phyloP scores from a whole-genome alignment of 23 tunicate species.

The Phallusia fumigata region DNA sequence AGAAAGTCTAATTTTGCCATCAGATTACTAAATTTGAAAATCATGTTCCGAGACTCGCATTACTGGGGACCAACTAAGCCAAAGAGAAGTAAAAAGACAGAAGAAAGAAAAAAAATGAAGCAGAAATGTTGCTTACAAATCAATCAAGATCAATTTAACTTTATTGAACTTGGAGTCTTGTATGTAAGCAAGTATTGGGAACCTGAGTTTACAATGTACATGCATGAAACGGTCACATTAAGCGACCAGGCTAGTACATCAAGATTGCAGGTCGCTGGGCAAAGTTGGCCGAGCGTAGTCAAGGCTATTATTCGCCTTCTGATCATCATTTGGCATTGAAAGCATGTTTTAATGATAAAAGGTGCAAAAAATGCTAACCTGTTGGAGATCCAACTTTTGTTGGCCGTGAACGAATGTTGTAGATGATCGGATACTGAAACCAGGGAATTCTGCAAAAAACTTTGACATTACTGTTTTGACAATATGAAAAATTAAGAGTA shows the following conservation, averaged over 20 bases:
- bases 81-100: neutral
- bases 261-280: conserved; percentile 48
- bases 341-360: too few relatives aligned
- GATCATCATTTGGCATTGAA: conserved; percentile 53
- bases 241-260: conserved; percentile 20
- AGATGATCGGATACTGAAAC: conserved; percentile 96
- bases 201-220: conserved; percentile 71
- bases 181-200: conserved; percentile 26
- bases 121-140: conserved; percentile 23
- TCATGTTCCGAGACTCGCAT: conserved; percentile 42
- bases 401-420: conserved; percentile 95
- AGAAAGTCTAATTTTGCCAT: conserved; percentile 40
- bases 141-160: conserved; percentile 42
- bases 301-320: conserved; percentile 74
- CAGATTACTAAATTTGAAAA: conserved; percentile 92
- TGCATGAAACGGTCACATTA: conserved; percentile 4
- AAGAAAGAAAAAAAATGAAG: neutral
- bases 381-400: conserved; percentile 93
- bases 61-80: neutral
- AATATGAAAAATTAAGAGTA: too few relatives aligned
- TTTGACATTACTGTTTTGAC: too few relatives aligned
- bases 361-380: conserved; percentile 30
- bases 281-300: conserved; percentile 31
- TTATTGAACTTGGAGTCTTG: conserved; percentile 55
- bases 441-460: conserved; percentile 83